Evolutionary conservation across 1,140 invertebrate species (phyloP).

Genomic region (Gryon sp.): DNA sequence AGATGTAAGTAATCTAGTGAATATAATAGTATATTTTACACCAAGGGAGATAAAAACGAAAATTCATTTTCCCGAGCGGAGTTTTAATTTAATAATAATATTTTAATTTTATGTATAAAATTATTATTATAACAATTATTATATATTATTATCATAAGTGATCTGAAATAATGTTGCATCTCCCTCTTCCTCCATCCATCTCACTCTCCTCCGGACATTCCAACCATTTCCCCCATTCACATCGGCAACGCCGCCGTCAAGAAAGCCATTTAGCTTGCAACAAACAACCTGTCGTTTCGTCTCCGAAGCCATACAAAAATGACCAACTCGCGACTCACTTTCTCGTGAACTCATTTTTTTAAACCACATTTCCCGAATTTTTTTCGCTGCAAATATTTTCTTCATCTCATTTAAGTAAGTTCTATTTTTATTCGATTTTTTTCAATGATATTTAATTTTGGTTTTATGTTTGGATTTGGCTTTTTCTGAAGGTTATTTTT

Average conservation of each 20-base stretch:
- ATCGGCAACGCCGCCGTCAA: conserved; percentile 58
- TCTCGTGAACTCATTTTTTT: too few relatives aligned
- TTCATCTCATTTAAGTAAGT: background rate
- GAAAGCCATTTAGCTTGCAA: conserved; percentile 55
- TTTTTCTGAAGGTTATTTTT: too few relatives aligned
- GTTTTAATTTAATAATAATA: too few relatives aligned
- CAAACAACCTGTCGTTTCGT: conserved; percentile 62
- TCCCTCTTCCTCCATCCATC: conserved; percentile 9
- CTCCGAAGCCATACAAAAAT: conserved; percentile 61
- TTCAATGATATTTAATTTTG: background rate
- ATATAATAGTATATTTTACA: too few relatives aligned
- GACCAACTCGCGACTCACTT: conserved; percentile 56
- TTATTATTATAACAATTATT: too few relatives aligned
- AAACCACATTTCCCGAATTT: conserved; percentile 52
- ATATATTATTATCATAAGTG: too few relatives aligned
- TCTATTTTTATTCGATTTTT: background rate
- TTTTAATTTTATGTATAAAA: too few relatives aligned
- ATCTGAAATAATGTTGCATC: too few relatives aligned
- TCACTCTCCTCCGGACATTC: conserved; percentile 43
- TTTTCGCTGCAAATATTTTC: conserved; percentile 10
- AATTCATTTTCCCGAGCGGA: too few relatives aligned
- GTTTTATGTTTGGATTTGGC: background rate
- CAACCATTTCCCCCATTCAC: conserved; percentile 60
- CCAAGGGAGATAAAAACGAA: too few relatives aligned
- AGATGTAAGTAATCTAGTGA: too few relatives aligned